Evolutionary conservation across 35 echinoderm and acorn worm genomes (phyloP), one percentile per base, ranked within the genome.

Genomic region (Hemicentrotus pulcherrimus): DNA sequence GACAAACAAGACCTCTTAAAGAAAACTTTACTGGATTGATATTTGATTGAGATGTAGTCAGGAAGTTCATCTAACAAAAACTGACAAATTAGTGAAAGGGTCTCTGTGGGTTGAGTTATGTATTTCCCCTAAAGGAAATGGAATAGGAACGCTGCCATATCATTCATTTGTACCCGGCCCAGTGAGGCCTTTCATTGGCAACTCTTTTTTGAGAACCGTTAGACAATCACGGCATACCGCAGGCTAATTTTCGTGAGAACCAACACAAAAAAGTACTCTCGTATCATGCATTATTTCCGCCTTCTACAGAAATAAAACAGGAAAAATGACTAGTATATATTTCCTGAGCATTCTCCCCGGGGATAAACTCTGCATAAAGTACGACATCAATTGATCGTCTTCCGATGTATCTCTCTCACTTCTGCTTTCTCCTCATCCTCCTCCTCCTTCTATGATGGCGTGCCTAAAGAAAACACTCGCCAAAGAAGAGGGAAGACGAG

Each of bases 251-350:
- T 93, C 24, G 32, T 78, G 65, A 78, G 65, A 90, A 33, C 18
- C 32, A 24, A 90, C 16, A 90, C 19, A 90, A 90, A 90, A 90
- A 90, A 90, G 88, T 45, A 45, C 88, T 35, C 88, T 45, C 91
- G 46, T 93, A 93, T 93, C 91, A 93, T 93, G 46, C 91, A 47
- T 31, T 58, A 93, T 93, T 93, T 93, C 91, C 91, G 91, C 46
- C 88, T 90, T 47, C 91, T 4, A 93, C 65, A 28, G 65, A 31
- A 93, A 93, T 93, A 48, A 93, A 93, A 93, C 45, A 93, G 91
- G 48, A 58, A 93, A 91, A 93, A 93, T 93, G 45, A 93, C 91
- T 47, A 47, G 91, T 93, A 93, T 93, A 58, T 15, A 93, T 47
- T 93, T 93, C 91, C 91, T 31, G 45, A 31, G 45, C 28, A 46